Percentiles rank a stretch among this genome's conserved stretches.
phyloP scores from a whole-genome alignment of 35 echinoderm and acorn worm genomes.

The Diadema setosum region DNA sequence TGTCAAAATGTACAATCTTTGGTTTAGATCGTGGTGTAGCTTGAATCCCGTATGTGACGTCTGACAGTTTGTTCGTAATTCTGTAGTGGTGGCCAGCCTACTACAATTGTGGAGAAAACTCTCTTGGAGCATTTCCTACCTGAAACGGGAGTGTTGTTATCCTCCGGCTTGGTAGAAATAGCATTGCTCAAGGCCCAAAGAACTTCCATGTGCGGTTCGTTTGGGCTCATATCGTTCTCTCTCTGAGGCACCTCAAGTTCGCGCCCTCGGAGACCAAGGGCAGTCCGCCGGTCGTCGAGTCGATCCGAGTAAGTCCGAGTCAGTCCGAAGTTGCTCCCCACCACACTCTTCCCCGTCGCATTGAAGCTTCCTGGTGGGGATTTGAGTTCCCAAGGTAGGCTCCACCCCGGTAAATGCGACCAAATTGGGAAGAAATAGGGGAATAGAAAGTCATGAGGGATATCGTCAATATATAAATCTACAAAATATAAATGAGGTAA shows the following conservation, averaged over 20 bases:
- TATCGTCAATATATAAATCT: neutral
- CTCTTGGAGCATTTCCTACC: no score
- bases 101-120: no score
- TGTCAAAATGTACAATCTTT: conserved; percentile 32
- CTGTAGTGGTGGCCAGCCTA: no score
- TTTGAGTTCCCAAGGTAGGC: neutral
- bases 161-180: no score
- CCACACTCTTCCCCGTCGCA: neutral
- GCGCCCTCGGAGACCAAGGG: no score
- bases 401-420: neutral
- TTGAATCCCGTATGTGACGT: conserved; percentile 38
- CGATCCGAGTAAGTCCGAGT: neutral
- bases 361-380: neutral
- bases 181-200: no score
- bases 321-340: neutral
- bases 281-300: no score
- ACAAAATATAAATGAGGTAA: neutral
- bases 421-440: neutral
- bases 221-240: no score
- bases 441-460: neutral
- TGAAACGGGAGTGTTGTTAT: no score
- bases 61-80: neutral
- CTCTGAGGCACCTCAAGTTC: no score
- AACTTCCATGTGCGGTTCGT: no score
- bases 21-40: neutral